Conservation (phyloP, 2,113 vertebrate species). For the Progne subis region DNA sequence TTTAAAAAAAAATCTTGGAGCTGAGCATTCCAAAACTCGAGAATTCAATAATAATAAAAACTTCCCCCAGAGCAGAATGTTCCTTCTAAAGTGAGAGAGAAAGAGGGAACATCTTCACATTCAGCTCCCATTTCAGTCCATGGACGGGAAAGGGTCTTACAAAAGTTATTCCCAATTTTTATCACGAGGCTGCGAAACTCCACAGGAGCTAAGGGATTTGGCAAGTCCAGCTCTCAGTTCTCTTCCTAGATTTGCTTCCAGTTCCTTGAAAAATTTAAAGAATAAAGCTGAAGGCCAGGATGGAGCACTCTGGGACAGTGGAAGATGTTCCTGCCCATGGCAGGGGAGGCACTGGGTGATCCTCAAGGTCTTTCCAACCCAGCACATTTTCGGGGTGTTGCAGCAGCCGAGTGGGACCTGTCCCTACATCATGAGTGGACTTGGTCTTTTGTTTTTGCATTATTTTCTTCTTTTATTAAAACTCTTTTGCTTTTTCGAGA, state of each 20-base stretch:
- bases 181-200: background rate
- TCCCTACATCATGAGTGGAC: too few species aligned
- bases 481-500: too few species aligned
- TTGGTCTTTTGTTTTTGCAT: too few species aligned
- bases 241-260: background rate
- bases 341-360: background rate
- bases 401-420: too few species aligned
- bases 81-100: background rate
- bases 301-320: background rate
- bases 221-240: background rate
- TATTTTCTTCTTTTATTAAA: too few species aligned
- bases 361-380: background rate
- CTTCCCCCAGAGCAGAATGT: background rate
- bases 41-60: background rate
- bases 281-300: background rate
- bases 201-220: background rate
- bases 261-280: background rate
- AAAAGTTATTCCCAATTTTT: background rate
- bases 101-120: background rate
- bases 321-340: background rate
- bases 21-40: background rate
- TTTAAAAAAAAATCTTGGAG: background rate
- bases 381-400: too few species aligned
- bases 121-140: background rate
- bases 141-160: background rate